A percentile compares a stretch with the other conserved stretches of the same genome.
These are phyloP conservation scores for Chrysopilus asiliformis DNA, from an alignment of 2,888 invertebrate species.

Conservation along the genomic window DNA sequence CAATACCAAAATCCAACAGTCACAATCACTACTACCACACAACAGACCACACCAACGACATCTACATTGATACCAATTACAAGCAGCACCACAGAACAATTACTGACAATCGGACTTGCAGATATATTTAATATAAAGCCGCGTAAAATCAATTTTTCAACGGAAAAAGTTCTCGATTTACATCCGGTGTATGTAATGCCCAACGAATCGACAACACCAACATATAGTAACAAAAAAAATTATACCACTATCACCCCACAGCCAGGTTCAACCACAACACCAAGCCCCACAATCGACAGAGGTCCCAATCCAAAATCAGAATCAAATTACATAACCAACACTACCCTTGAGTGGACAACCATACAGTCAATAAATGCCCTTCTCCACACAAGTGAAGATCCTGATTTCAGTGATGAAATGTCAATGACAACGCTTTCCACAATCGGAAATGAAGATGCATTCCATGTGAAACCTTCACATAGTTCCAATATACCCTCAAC, in stretches of 20 bases:
- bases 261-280: background rate
- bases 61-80: background rate
- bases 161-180: slow-evolving; percentile 12
- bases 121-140: slow-evolving; percentile 19
- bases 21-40: background rate
- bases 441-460: too few species aligned
- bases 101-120: slow-evolving; percentile 17
- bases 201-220: slow-evolving; percentile 18
- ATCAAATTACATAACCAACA: too few species aligned
- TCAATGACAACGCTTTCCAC: too few species aligned
- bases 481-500: too few species aligned
- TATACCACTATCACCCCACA: slow-evolving; percentile 10
- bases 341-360: too few species aligned
- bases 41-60: slow-evolving; percentile 10
- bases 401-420: too few species aligned
- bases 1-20: background rate
- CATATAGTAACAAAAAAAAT: too few species aligned
- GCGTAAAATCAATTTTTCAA: slow-evolving; percentile 15
- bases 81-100: background rate
- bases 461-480: too few species aligned
- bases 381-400: too few species aligned
- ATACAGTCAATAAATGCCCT: too few species aligned
- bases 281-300: too few species aligned
- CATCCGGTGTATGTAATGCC: slow-evolving; percentile 17
- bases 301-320: too few species aligned